Conservation (phyloP, 2,113 vertebrate genomes). For the Lasiurus cinereus region DNA sequence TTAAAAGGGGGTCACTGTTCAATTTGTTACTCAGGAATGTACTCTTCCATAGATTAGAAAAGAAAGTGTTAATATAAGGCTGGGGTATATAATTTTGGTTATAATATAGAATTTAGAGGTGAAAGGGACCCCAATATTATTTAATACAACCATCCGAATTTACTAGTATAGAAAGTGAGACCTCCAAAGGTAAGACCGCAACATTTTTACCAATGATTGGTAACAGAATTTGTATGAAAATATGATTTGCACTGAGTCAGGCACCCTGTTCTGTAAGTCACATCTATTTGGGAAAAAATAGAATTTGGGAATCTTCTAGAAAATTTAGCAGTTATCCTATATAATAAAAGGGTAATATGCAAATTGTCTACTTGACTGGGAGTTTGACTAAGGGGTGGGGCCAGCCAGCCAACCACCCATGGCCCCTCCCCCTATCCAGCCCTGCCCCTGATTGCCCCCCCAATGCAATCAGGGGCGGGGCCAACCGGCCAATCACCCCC, state of each 20-base stretch:
- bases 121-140: not conserved
- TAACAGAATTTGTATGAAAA: not conserved
- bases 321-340: not conserved
- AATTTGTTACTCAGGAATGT: not conserved
- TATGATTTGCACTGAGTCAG: not conserved
- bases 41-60: not conserved
- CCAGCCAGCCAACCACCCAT: too few species aligned
- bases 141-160: not conserved
- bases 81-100: not conserved
- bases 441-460: too few species aligned
- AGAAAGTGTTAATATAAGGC: not conserved
- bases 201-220: not conserved
- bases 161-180: slow-evolving; percentile 3
- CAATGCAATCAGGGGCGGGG: too few species aligned
- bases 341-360: too few species aligned
- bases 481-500: too few species aligned
- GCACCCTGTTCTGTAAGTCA: not conserved
- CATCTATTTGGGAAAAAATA: not conserved
- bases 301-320: not conserved
- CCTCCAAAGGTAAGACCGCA: not conserved
- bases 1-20: not conserved
- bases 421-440: too few species aligned
- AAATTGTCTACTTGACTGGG: too few species aligned
- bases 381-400: too few species aligned
- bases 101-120: not conserved